phyloP scores from a whole-genome alignment of 2,797 vertebrate species.

The Falco rusticolus region DNA sequence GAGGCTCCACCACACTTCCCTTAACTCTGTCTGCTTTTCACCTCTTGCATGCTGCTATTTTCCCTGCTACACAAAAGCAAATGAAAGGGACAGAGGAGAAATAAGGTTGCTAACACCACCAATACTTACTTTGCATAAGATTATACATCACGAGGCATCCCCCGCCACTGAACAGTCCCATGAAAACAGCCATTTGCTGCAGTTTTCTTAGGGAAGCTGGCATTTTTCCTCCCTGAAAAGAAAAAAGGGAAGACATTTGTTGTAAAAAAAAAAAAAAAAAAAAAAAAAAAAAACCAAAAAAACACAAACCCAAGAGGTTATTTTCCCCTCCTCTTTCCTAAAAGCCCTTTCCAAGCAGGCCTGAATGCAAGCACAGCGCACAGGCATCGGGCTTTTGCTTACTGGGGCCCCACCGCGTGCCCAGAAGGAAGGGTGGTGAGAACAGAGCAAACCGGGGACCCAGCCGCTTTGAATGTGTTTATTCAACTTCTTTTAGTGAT shows the following conservation, averaged over 20 bases:
- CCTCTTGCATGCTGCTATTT: background rate
- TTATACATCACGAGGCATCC: conserved; percentile 81
- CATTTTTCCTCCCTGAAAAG: conserved; percentile 74
- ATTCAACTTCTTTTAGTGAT: conserved; percentile 27
- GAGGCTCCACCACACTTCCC: background rate
- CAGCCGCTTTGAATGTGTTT: background rate
- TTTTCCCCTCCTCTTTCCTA: background rate
- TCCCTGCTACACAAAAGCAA: background rate
- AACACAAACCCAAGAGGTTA: background rate
- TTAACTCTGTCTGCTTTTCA: background rate
- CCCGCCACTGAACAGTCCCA: conserved; percentile 73
- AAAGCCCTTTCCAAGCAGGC: conserved; percentile 21
- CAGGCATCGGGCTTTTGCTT: background rate
- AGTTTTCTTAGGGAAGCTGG: conserved; percentile 68
- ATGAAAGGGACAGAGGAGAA: background rate
- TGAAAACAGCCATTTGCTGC: conserved; percentile 80
- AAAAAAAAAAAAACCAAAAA: background rate
- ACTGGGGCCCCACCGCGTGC: background rate
- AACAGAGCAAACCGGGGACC: conserved; percentile 21
- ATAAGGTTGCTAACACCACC: background rate
- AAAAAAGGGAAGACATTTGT: conserved; percentile 55
- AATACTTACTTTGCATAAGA: conserved; percentile 84
- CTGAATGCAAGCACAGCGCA: background rate
- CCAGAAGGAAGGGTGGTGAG: conserved; percentile 44
- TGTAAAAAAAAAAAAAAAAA: conserved; percentile 27